Conservation (phyloP, 1,140 invertebrate genomes). For the Mercenaria mercenaria region DNA sequence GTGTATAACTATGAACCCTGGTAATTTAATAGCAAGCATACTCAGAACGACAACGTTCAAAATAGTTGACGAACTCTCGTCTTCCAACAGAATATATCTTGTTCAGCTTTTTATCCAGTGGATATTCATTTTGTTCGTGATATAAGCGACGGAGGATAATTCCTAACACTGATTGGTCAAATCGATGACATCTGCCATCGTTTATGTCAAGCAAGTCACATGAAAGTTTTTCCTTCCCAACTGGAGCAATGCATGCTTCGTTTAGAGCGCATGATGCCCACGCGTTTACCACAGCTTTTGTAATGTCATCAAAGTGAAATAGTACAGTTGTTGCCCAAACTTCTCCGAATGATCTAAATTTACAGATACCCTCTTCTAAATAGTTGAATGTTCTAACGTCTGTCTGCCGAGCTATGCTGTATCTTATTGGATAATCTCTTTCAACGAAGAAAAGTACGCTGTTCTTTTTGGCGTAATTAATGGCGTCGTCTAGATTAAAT, state of each 20-base stretch:
- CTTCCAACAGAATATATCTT: background rate
- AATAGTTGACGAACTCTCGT: constrained; percentile 10
- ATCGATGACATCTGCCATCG: constrained; percentile 31
- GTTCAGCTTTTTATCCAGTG: background rate
- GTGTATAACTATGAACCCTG: too few species aligned
- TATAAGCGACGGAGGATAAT: constrained; percentile 26
- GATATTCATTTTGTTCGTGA: constrained; percentile 37
- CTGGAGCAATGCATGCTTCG: constrained; percentile 33
- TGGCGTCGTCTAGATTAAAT: background rate
- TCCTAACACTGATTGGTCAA: constrained; percentile 46
- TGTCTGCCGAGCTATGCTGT: background rate
- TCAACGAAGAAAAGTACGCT: background rate
- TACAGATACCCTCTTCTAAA: constrained; percentile 39
- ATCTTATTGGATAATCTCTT: background rate
- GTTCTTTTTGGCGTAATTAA: background rate
- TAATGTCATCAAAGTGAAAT: constrained; percentile 21
- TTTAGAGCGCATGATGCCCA: constrained; percentile 44
- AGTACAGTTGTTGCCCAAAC: constrained; percentile 1
- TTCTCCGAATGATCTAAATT: constrained; percentile 33
- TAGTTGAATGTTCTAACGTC: constrained; percentile 14
- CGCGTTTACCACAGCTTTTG: background rate
- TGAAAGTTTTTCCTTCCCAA: background rate
- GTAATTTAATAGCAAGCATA: constrained; percentile 7
- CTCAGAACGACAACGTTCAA: constrained; percentile 17
- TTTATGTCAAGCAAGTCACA: constrained; percentile 16